Conservation (phyloP, 2,113 vertebrate genomes). For the Crypturellus undulatus region DNA sequence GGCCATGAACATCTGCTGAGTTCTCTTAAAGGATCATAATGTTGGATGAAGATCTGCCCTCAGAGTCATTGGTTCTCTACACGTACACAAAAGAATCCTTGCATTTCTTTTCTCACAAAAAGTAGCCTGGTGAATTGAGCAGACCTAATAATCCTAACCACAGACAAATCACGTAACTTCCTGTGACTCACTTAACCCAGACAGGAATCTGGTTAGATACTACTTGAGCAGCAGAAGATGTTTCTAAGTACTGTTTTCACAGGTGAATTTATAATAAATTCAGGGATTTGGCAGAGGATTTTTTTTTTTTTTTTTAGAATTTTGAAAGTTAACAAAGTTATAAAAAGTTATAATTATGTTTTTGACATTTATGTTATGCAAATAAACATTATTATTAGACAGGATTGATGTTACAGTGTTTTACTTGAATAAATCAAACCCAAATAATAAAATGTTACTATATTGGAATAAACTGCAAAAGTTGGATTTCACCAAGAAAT, state of each 20-base stretch:
- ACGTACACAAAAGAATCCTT: neutral
- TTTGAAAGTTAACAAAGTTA: neutral
- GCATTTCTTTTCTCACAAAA: neutral
- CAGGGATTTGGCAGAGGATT: neutral
- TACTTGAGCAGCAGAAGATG: neutral
- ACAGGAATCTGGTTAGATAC: neutral
- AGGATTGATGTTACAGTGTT: neutral
- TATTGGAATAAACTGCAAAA: neutral
- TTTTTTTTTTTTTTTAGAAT: conserved; percentile 4
- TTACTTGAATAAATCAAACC: neutral
- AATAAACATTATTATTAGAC: neutral
- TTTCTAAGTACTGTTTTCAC: neutral
- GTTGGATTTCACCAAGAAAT: neutral
- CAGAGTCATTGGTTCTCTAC: neutral
- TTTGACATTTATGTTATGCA: neutral
- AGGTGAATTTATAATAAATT: neutral
- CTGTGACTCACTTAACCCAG: neutral
- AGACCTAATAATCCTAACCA: neutral
- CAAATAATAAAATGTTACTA: neutral
- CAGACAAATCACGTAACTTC: neutral
- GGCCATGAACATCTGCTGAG: neutral
- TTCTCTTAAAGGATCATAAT: neutral
- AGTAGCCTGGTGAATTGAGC: neutral
- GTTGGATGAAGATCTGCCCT: neutral
- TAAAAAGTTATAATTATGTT: neutral